Evolutionary conservation across 37 sponge, comb jelly and placozoan genomes (phyloP).

Genomic region (Aplysina aerophoba): DNA sequence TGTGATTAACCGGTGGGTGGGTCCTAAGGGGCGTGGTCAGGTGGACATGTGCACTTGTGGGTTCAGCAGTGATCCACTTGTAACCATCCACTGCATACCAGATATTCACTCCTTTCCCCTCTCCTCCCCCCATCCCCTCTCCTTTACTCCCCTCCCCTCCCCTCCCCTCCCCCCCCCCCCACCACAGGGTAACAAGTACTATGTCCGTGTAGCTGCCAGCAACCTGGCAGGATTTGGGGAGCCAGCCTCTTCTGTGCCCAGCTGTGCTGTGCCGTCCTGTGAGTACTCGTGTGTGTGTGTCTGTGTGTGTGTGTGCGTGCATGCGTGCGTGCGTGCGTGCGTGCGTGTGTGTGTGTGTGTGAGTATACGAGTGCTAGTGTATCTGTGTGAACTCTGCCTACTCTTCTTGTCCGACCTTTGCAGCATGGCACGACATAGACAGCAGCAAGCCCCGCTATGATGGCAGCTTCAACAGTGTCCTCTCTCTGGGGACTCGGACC

Average conservation of each 20-base stretch:
- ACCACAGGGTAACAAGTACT: slow-evolving; percentile 70
- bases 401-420: background rate
- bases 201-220: slow-evolving; percentile 85
- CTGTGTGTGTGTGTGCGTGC: too few relatives aligned
- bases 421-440: slow-evolving; percentile 68
- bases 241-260: slow-evolving; percentile 50
- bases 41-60: background rate
- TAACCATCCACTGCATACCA: too few relatives aligned
- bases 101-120: background rate
- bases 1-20: background rate
- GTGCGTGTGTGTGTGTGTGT: too few relatives aligned
- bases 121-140: background rate
- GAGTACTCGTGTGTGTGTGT: slow-evolving; percentile 4
- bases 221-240: slow-evolving; percentile 91
- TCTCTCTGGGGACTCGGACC: slow-evolving; percentile 48
- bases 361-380: background rate
- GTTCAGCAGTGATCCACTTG: background rate
- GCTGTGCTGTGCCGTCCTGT: slow-evolving; percentile 76
- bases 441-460: slow-evolving; percentile 63
- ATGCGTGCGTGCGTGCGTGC: too few relatives aligned
- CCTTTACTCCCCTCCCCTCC: background rate
- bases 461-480: slow-evolving; percentile 62
- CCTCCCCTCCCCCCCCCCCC: background rate
- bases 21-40: background rate
- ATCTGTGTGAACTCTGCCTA: background rate